Percentiles rank a stretch among this genome's conserved stretches.
These are phyloP conservation scores for Tipula unca DNA, from an alignment of 2,888 invertebrate species.

Conservation along the genomic window DNA sequence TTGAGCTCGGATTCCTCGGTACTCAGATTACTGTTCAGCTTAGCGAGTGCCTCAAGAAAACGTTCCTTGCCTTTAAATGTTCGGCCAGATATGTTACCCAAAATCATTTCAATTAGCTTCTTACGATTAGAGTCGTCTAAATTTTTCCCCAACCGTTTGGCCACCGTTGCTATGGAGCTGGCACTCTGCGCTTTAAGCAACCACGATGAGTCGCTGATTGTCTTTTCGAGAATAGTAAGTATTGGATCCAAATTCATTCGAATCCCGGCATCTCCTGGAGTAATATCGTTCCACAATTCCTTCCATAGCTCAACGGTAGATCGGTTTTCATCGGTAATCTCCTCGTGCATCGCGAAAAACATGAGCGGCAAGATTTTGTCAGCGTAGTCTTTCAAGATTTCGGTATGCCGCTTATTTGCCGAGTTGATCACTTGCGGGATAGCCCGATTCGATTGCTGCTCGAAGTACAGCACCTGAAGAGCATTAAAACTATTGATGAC, in stretches of 20 bases:
- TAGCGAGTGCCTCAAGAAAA: conserved; percentile 66
- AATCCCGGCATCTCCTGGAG: conserved; percentile 82
- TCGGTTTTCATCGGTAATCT: conserved; percentile 54
- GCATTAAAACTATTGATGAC: conserved; percentile 51
- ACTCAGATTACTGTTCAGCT: conserved; percentile 50
- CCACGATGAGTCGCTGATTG: conserved; percentile 80
- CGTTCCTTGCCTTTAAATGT: conserved; percentile 88
- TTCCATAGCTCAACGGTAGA: conserved; percentile 66
- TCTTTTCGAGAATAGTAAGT: conserved; percentile 57
- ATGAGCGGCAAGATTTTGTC: conserved; percentile 68
- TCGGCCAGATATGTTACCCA: conserved; percentile 67
- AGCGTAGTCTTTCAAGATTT: conserved; percentile 69
- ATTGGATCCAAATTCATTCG: conserved; percentile 66
- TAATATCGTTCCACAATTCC: conserved; percentile 82
- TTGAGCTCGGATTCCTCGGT: conserved; percentile 48
- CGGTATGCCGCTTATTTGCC: conserved; percentile 73
- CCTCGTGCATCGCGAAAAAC: conserved; percentile 85
- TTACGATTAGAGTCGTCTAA: conserved; percentile 57
- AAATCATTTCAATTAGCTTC: conserved; percentile 55
- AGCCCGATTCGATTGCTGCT: conserved; percentile 59
- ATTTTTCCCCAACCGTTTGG: conserved; percentile 56
- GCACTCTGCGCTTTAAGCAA: conserved; percentile 81
- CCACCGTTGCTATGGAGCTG: conserved; percentile 70
- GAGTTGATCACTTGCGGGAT: conserved; percentile 70
- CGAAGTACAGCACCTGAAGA: conserved; percentile 50